Evolutionary conservation across 1,140 invertebrate genomes (phyloP), one percentile per base, ranked within the genome.

Genomic region (Thalassaphorura encarpata): DNA sequence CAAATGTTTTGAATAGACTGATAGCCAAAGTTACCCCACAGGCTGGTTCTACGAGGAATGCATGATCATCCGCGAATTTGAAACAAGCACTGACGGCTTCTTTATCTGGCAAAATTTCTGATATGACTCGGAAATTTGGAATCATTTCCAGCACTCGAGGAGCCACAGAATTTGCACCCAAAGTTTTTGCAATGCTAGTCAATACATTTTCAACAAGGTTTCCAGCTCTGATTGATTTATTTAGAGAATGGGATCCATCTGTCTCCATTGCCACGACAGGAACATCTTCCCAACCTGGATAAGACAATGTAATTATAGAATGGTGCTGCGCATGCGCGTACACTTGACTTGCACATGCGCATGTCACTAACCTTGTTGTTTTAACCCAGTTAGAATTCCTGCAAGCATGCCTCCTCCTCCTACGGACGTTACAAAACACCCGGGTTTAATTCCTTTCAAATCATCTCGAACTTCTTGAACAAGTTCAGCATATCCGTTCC

Each of bases 221-320:
- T 2, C 69, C 70, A 19, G 68, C 71, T 54, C 70, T 62, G 2
- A 78, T 46, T 6, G 75, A 69, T 11, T 66, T 61, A 63, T 74
- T 72, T 24, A 76, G 72, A 52, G 71, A 72, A 56, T 77, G 67
- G 27, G 75, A 71, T 13, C 77, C 77, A 24, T 61, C 61, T 3
- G 77, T 78, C 68, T 79, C 77, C 71, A 78, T 73, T 27, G 73
- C 72, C 43, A 79, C 43, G 21, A 78, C 66, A 24, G 76, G 73
- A 31, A 77, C 68, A 58, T 66, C 67, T 47, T 69, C 66, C 74
- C 73, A 60, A 67, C 71, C 62, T 69, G 61, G n/a, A n/a, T n/a
- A n/a, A n/a, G n/a, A n/a, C n/a, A n/a, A n/a, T n/a, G n/a, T n/a
- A n/a, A n/a, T n/a, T n/a, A n/a, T n/a, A n/a, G 11, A 45, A 45